phyloP scores from a whole-genome alignment of 2,113 vertebrate genomes.

The Connochaetes taurinus region DNA sequence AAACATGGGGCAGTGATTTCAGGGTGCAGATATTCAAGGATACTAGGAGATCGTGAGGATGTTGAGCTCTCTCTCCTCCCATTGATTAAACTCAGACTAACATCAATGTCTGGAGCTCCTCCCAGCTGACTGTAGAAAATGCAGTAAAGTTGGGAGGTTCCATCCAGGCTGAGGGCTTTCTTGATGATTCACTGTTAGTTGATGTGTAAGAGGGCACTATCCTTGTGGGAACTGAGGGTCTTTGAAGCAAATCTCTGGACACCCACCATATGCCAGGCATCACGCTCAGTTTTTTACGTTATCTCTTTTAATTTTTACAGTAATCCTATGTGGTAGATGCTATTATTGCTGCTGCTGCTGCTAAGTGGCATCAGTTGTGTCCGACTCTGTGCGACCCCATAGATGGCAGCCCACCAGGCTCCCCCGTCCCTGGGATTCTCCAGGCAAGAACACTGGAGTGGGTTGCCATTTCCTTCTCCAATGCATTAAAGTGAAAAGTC shows the following conservation, averaged over 20 bases:
- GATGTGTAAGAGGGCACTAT: background rate
- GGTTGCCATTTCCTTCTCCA: too few species aligned
- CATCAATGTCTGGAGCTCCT: background rate
- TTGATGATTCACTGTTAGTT: background rate
- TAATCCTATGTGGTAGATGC: background rate
- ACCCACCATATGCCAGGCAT: background rate
- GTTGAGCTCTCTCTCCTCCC: background rate
- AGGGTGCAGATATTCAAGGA: background rate
- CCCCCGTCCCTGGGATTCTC: too few species aligned
- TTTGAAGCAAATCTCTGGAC: background rate
- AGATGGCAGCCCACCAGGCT: too few species aligned
- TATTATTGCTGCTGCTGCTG: background rate
- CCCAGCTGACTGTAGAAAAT: background rate
- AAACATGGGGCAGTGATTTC: background rate
- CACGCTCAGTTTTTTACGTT: background rate
- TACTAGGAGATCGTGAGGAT: background rate
- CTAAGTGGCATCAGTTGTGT: too few species aligned
- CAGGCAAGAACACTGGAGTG: too few species aligned
- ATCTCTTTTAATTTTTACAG: background rate
- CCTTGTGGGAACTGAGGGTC: background rate
- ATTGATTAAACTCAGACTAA: background rate
- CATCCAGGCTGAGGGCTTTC: background rate
- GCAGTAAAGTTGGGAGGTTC: background rate
- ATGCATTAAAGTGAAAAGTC: too few species aligned
- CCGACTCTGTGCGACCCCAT: too few species aligned